phyloP scores from a whole-genome alignment of 2,797 vertebrate genomes.

The Apogon talboti region DNA sequence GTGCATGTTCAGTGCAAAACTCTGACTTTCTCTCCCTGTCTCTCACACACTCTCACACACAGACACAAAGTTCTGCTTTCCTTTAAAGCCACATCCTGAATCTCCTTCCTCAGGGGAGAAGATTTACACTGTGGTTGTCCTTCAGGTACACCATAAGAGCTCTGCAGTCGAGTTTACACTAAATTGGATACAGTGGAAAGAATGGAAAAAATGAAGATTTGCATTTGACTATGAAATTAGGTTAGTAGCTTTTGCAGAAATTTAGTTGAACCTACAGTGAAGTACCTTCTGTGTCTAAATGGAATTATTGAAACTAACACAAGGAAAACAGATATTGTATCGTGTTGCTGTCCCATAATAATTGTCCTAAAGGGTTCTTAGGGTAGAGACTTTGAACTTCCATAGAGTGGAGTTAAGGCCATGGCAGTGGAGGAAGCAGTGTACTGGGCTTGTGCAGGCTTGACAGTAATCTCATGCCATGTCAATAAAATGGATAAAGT shows the following conservation, averaged over 20 bases:
- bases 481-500: slow-evolving; percentile 31
- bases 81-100: slow-evolving; percentile 79
- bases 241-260: slow-evolving; percentile 6
- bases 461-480: slow-evolving; percentile 41
- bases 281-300: background rate
- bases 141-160: slow-evolving; percentile 78
- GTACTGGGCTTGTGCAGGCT: slow-evolving; percentile 31
- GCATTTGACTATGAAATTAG: slow-evolving; percentile 45
- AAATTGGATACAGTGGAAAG: slow-evolving; percentile 50
- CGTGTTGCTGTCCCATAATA: no score
- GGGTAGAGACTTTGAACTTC: no score
- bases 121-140: slow-evolving; percentile 80
- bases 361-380: no score
- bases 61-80: slow-evolving; percentile 60
- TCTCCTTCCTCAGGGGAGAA: slow-evolving; percentile 70
- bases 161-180: slow-evolving; percentile 51
- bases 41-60: slow-evolving; percentile 29
- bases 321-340: no score
- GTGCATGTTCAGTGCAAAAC: slow-evolving; percentile 38
- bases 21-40: slow-evolving; percentile 3
- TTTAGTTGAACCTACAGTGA: background rate
- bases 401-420: slow-evolving; percentile 48
- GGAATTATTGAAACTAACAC: no score
- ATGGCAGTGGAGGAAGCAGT: slow-evolving; percentile 23
- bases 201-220: slow-evolving; percentile 38